phyloP scores from a whole-genome alignment of 2,113 vertebrate genomes.

The Salminus brasiliensis region DNA sequence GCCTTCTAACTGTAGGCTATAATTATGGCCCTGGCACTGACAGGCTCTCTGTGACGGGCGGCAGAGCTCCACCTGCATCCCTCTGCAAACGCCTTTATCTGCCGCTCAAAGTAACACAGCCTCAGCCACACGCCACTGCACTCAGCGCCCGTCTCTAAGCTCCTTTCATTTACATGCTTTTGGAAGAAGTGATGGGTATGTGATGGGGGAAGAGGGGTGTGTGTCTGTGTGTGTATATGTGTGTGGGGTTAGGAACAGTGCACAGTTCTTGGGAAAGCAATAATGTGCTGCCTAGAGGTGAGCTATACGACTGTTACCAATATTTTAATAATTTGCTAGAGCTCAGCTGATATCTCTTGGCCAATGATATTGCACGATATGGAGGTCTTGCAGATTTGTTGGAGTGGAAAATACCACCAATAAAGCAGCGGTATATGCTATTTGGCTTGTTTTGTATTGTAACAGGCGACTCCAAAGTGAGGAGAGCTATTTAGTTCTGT shows the following conservation, averaged over 20 bases:
- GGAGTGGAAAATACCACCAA: too few species aligned
- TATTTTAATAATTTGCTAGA: too few species aligned
- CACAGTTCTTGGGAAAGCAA: background rate
- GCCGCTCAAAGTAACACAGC: constrained; percentile 63
- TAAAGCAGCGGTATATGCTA: too few species aligned
- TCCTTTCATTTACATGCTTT: constrained; percentile 53
- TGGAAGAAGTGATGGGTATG: background rate
- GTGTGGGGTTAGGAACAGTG: constrained; percentile 29
- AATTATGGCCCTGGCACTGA: constrained; percentile 33
- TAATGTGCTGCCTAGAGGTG: background rate
- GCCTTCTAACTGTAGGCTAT: constrained; percentile 40
- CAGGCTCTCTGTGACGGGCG: constrained; percentile 44
- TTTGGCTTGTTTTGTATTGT: too few species aligned
- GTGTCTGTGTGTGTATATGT: background rate
- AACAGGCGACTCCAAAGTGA: too few species aligned
- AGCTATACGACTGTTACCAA: too few species aligned
- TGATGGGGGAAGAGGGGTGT: constrained; percentile 6
- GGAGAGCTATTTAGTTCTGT: too few species aligned
- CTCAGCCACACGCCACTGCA: constrained; percentile 45
- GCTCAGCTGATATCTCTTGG: too few species aligned
- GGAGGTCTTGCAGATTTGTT: too few species aligned
- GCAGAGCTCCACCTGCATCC: constrained; percentile 57
- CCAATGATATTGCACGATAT: too few species aligned
- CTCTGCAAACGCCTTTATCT: constrained; percentile 59
- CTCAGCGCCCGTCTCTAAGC: constrained; percentile 6